Conservation (phyloP, 2,113 vertebrate genomes). For the Patagioenas fasciata region DNA sequence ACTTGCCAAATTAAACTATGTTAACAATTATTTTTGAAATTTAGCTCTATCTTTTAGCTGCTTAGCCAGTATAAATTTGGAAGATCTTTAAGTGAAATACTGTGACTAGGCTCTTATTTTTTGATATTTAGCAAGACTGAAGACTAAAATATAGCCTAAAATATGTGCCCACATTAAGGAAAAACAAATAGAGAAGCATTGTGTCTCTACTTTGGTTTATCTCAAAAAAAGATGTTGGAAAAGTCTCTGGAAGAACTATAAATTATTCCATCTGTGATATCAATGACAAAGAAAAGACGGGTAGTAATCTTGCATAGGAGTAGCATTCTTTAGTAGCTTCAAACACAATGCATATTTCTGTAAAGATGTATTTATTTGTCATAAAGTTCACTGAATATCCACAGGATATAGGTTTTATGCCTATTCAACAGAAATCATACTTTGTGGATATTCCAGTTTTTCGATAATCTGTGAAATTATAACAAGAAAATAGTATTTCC, state of each 20-base stretch:
- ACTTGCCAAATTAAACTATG: not conserved
- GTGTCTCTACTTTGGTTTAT: not conserved
- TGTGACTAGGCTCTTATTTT: not conserved
- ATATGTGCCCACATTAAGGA: not conserved
- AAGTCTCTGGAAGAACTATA: not conserved
- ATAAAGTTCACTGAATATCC: not conserved
- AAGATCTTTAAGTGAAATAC: not conserved
- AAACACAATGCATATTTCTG: not conserved
- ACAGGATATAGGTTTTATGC: fast-evolving
- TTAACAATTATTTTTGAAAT: not conserved
- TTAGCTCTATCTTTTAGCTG: not conserved
- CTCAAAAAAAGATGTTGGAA: not conserved
- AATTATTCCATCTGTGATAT: not conserved
- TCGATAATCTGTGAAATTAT: not conserved
- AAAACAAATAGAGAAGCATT: not conserved
- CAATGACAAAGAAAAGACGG: not conserved
- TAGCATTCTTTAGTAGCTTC: not conserved
- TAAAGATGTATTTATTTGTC: not conserved
- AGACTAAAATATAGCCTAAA: not conserved
- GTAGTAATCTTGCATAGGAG: not conserved
- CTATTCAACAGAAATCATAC: fast-evolving
- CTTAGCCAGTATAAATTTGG: not conserved
- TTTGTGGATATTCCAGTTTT: not conserved
- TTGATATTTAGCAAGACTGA: not conserved
- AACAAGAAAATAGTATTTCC: not conserved